These are phyloP conservation scores for Conomelus anceps DNA, from an alignment of 2,888 invertebrate genomes.

Conservation along the genomic window DNA sequence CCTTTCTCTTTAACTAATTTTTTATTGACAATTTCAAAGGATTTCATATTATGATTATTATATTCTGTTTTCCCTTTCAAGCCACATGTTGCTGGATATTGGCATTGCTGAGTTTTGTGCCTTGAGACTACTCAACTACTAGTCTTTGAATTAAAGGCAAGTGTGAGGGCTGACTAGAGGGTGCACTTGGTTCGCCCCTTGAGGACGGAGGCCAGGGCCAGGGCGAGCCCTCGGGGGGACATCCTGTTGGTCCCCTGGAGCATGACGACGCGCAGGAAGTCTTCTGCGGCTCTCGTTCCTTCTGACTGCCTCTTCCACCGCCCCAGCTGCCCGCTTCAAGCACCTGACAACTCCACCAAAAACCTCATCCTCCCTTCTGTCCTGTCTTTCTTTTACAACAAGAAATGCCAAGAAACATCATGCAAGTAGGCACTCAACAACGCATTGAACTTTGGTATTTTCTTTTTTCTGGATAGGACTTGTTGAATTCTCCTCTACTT, in stretches of 20 bases:
- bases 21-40: no score
- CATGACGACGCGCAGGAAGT: constrained; percentile 11
- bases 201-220: background rate
- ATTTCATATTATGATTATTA: no score
- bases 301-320: background rate
- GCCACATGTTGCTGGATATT: no score
- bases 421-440: background rate
- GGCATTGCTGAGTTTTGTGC: background rate
- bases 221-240: background rate
- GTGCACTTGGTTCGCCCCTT: background rate
- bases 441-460: background rate
- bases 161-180: background rate
- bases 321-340: background rate
- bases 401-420: background rate
- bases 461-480: background rate
- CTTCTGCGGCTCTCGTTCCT: constrained; percentile 11
- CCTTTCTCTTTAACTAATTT: no score
- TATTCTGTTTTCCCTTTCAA: no score
- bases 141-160: background rate
- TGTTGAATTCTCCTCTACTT: background rate
- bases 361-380: background rate
- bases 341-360: background rate
- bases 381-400: background rate
- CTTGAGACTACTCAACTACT: background rate
- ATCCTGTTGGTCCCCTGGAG: background rate